A percentile compares a stretch with the other conserved stretches of the same genome.
Evolutionary conservation across 2,888 invertebrate species (phyloP).

Genomic region (Vandiemenella viatica): DNA sequence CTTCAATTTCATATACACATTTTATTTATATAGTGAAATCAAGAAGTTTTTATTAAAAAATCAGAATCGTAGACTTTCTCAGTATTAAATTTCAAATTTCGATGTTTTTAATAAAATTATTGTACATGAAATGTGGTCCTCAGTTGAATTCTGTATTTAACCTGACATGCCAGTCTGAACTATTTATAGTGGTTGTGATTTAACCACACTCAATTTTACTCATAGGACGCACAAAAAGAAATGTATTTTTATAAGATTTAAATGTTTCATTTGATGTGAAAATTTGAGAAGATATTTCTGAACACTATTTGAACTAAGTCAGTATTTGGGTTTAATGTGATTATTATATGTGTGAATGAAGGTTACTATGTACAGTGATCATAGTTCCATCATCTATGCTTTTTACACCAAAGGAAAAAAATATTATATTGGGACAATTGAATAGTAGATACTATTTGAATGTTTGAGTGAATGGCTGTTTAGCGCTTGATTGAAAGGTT

Average conservation of each 20-base stretch:
- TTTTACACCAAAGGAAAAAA: constrained; percentile 14
- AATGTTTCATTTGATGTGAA: constrained; percentile 1
- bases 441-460: constrained; percentile 3
- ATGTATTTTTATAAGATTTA: neutral
- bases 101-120: too few relatives aligned
- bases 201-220: neutral
- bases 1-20: too few relatives aligned
- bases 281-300: constrained; percentile 4
- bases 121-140: too few relatives aligned
- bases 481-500: constrained; percentile 2
- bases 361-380: constrained; percentile 1
- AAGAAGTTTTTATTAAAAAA: too few relatives aligned
- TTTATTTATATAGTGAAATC: too few relatives aligned
- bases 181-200: constrained; percentile 8
- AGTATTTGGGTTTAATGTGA: constrained; percentile 9
- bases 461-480: constrained; percentile 9
- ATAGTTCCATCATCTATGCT: constrained; percentile 5
- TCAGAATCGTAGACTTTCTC: too few relatives aligned
- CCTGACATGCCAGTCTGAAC: too few relatives aligned
- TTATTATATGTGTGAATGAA: constrained; percentile 6
- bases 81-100: too few relatives aligned
- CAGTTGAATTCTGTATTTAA: constrained; percentile 7
- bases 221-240: neutral
- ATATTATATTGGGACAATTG: constrained; percentile 5
- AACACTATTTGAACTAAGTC: constrained; percentile 10